These are phyloP conservation scores for Sphaeramia orbicularis DNA, from an alignment of 2,797 vertebrate species.

Conservation along the genomic window DNA sequence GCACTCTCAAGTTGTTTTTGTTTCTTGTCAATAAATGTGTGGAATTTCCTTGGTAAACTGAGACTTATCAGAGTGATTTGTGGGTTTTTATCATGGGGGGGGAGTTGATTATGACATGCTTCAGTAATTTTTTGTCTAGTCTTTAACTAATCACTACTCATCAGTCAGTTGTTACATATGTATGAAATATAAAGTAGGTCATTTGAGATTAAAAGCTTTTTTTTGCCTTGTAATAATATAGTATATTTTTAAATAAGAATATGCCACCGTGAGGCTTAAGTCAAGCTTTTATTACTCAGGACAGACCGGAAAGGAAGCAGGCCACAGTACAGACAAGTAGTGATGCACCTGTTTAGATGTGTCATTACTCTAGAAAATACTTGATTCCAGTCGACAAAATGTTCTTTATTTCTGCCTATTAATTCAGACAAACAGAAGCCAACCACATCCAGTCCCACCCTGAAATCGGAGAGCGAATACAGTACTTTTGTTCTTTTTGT, in stretches of 20 bases:
- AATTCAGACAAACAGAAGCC: constrained; percentile 64
- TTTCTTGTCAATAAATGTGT: constrained; percentile 62
- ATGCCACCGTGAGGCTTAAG: constrained; percentile 61
- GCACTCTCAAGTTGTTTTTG: constrained; percentile 3
- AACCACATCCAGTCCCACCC: constrained; percentile 46
- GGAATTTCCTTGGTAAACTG: constrained; percentile 14
- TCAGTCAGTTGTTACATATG: background rate
- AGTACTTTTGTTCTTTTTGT: constrained; percentile 60
- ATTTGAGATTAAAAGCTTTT: background rate
- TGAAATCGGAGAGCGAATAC: constrained; percentile 60
- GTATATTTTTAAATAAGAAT: constrained; percentile 45
- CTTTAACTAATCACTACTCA: background rate
- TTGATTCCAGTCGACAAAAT: constrained; percentile 67
- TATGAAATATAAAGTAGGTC: background rate
- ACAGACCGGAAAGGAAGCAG: constrained; percentile 52
- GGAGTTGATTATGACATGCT: no score
- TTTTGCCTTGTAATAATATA: background rate
- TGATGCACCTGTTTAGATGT: constrained; percentile 30
- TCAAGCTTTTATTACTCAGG: constrained; percentile 74
- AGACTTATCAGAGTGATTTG: constrained; percentile 1
- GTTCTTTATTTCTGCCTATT: constrained; percentile 61
- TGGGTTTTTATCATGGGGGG: background rate
- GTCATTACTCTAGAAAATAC: constrained; percentile 52
- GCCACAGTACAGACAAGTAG: constrained; percentile 43
- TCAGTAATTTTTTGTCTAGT: background rate